Base-by-base conservation (phyloP, 2,888 invertebrate genomes). In the Agrotis ipsilon region DNA sequence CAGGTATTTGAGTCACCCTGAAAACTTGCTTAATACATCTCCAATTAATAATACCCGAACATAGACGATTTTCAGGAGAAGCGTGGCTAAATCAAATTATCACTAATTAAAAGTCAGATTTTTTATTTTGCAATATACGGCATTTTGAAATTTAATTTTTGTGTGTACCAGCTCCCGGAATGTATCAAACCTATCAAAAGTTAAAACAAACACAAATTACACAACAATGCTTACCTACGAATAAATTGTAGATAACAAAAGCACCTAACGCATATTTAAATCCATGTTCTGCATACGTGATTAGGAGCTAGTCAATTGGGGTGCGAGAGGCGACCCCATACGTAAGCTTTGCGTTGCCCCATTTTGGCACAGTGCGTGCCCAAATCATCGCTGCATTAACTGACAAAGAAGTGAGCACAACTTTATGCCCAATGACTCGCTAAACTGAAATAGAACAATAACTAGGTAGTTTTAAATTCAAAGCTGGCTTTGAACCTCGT, bases 371-470 rank as follows among this genome's bases (percentile, higher is more conserved):
- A 59, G 43, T 78, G 82, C 74, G 67, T 79, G 64, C 64, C 64
- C 61, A 72, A 72, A 72, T 81, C 32, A 64, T 78, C 79, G 14
- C 66, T 79, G 82, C 67, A 79, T 82, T 72, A 82, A 66, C 60
- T 78, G 16, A 24, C 64, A 82, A 72, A 82, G 79, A 72, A 72
- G 46, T 71, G 21, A 55, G 46, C 46, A 18, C 82, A 69, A 77
- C 39, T 73, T 78, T 62, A 82, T 64, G 73, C 73, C 54, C 79
- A 82, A 58, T 82, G 78, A 82, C 82, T 82, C 74, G 73, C 27
- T 57, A 66, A 39, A 57, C 83, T 79, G 51, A 82, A 79, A 79
- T 61, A 79, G 58, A 78, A 82, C 67, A 45, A 66, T 82, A 72
- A 66, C 72, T 62, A 68, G 14, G 52, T 51, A 65, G 64, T 79